Base-by-base conservation (phyloP, 1,140 invertebrate species). In the Glossosoma conforme region DNA sequence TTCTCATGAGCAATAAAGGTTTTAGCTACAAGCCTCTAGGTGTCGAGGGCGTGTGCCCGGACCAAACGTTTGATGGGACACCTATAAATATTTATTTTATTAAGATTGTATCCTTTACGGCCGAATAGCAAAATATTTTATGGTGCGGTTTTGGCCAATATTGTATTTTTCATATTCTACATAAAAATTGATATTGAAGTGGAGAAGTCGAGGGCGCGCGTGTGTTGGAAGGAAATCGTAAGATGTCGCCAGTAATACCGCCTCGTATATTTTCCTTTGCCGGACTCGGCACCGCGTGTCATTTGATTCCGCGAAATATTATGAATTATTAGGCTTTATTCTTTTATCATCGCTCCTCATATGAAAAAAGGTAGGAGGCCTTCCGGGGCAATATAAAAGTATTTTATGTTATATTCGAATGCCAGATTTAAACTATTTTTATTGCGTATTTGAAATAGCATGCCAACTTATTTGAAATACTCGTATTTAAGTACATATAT, bases 11-110 rank as follows among this genome's bases (percentile, higher is more conserved):
- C n/a, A n/a, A n/a, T n/a, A n/a, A n/a, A n/a, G n/a, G n/a, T n/a
- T n/a, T n/a, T n/a, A n/a, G n/a, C n/a, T n/a, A n/a, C n/a, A n/a
- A n/a, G n/a, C n/a, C n/a, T n/a, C n/a, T n/a, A n/a, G n/a, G n/a
- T n/a, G n/a, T n/a, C 20, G 35, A 22, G n/a, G 32, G 17, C 25
- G 38, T 38, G 21, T 35, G 35, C 45, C 42, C 44, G 32, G 25
- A 22, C 51, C 51, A 42, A 56, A 66, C 65, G 65, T 61, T 68
- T 70, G 67, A 70, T 70, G 63, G 67, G 65, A 67, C 63, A 68
- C 65, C 67, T 65, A 72, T 74, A 74, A 72, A 74, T 72, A 71
- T 70, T 70, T 71, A 69, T 69, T 73, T 72, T 72, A 70, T 70
- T 73, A 72, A 70, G 65, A 70, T 70, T 71, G 65, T 63, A 66